Conservation (phyloP, 1,140 invertebrate genomes). For the Pseudomyrmex gracilis region DNA sequence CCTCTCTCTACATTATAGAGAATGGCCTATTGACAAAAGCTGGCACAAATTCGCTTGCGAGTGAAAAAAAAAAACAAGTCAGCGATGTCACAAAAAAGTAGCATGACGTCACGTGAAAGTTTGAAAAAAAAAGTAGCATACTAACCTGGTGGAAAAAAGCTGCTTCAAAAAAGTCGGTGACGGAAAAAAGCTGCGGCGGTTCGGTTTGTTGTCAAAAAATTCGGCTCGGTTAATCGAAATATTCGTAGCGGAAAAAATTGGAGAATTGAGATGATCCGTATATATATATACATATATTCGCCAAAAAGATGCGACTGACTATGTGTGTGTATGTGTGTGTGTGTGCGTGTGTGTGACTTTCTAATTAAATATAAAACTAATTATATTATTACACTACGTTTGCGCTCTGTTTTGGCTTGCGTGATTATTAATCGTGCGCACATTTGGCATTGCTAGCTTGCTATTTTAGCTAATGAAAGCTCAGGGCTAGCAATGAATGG, state of each 20-base stretch:
- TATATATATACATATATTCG: too few species aligned
- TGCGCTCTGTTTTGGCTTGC: slow-evolving; percentile 10
- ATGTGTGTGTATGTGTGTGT: not conserved
- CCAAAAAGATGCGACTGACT: not conserved
- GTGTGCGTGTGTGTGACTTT: not conserved
- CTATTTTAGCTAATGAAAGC: slow-evolving; percentile 13
- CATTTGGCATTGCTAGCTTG: not conserved
- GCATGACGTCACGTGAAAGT: slow-evolving; percentile 66
- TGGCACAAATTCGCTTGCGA: slow-evolving; percentile 29
- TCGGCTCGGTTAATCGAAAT: slow-evolving; percentile 24
- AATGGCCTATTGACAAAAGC: slow-evolving; percentile 29
- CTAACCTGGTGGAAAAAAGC: slow-evolving; percentile 80
- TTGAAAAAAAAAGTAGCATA: slow-evolving; percentile 76
- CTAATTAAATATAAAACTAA: too few species aligned
- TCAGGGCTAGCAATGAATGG: not conserved
- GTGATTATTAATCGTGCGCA: slow-evolving; percentile 32
- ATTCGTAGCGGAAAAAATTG: slow-evolving; percentile 33
- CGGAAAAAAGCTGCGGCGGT: slow-evolving; percentile 60
- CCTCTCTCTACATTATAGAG: too few species aligned
- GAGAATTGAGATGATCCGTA: not conserved
- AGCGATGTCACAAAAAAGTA: slow-evolving; percentile 52
- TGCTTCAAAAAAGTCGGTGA: slow-evolving; percentile 74
- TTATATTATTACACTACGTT: too few species aligned
- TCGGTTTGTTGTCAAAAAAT: slow-evolving; percentile 46
- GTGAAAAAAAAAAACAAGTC: slow-evolving; percentile 42